Evolutionary conservation across 2,113 vertebrate species (phyloP), one percentile per base, ranked within the genome.

Genomic region (Carlito syrichta): DNA sequence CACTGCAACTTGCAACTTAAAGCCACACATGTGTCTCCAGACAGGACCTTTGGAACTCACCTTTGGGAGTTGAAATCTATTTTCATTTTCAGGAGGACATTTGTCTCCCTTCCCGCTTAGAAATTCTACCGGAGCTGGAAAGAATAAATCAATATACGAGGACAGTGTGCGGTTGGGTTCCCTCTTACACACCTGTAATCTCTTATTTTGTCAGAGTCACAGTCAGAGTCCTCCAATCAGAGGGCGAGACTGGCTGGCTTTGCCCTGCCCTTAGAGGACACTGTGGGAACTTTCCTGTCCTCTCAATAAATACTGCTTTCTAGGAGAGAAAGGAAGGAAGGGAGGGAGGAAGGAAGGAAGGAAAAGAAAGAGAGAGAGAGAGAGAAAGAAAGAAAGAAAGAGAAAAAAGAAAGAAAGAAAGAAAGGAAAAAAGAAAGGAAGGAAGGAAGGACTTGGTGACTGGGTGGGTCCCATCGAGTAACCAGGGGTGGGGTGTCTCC

Each of bases 41-140:
- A 90, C 25, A 76, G 30, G n/a, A 25, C 10, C 50, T 60, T 84
- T 79, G 50, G 68, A 78, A 66, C 32, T 4, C 79, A 77, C 79
- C 82, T 88, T 97, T n/a, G 63, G 73, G 68, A 45, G 17, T 68
- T 58, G 48, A 73, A 52, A 30, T 79, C 66, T 54, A 69, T 58
- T 82, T 96, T 96, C 52, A 92, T 78, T 85, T 73, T 35, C 73
- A 86, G 56, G 54, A 95, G 81, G 56, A 38, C 78, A 58, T 73
- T 85, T 96, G 52, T 43, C 60, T 86, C 48, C 8, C 30, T 54
- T 87, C 45, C 50, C 76, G 48, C 74, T 95, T 32, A 94, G 68
- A 90, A 69, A 76, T 87, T 88, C 69, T 50, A 91, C 86, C 69
- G 85, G 60, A 96, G 50, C 48, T 91, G 52, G 54, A 45, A 95